Evolutionary conservation across 2,888 invertebrate genomes (phyloP).

Genomic region (Drosophila mimetica): DNA sequence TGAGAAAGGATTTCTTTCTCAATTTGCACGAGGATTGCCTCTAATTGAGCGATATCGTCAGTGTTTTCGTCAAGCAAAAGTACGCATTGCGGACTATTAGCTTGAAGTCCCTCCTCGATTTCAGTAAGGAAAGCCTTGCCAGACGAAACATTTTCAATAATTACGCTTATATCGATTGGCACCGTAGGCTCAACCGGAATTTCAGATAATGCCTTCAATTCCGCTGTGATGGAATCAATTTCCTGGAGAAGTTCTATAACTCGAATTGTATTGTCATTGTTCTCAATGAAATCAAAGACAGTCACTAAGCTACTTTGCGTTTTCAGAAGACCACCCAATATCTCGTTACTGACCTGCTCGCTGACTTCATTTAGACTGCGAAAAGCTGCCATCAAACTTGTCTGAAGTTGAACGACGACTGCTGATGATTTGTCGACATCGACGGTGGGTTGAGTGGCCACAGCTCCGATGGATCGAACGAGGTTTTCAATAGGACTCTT

Average conservation of each 20-base stretch:
- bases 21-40: conserved; percentile 62
- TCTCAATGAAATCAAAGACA: conserved; percentile 82
- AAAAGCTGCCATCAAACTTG: conserved; percentile 80
- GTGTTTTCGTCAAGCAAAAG: conserved; percentile 70
- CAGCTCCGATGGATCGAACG: conserved; percentile 57
- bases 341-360: conserved; percentile 62
- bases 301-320: conserved; percentile 75
- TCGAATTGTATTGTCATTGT: conserved; percentile 75
- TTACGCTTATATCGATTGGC: conserved; percentile 57
- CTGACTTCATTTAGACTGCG: conserved; percentile 77
- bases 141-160: conserved; percentile 70
- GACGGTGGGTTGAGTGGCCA: conserved; percentile 65
- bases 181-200: conserved; percentile 19
- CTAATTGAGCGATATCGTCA: conserved; percentile 66
- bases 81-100: conserved; percentile 61
- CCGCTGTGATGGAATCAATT: conserved; percentile 75
- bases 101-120: conserved; percentile 73
- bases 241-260: conserved; percentile 82
- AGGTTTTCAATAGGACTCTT: conserved; percentile 63
- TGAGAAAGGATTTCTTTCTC: conserved; percentile 73
- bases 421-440: conserved; percentile 80
- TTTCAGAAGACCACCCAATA: conserved; percentile 63
- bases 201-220: conserved; percentile 60
- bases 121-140: conserved; percentile 72
- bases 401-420: conserved; percentile 76